Evolutionary conservation across 2,797 vertebrate genomes (phyloP), one percentile per base, ranked within the genome.

Genomic region (Semaprochilodus insignis): DNA sequence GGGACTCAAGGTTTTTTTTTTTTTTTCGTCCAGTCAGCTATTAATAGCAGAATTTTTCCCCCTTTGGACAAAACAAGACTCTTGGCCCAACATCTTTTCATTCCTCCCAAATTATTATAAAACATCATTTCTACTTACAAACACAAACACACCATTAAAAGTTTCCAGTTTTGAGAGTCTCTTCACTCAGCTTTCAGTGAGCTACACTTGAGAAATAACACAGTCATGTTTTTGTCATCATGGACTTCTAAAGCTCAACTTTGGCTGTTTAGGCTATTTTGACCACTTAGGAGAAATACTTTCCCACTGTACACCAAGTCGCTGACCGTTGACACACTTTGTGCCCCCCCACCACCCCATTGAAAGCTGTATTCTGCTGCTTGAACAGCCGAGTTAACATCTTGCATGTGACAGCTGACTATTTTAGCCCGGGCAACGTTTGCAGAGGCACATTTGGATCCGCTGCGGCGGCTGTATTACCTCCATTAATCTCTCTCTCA

Each of bases 401-500:
- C 82, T 85, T 86, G 87, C 87, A 89, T 90, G 80, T 86, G 78
- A 88, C 81, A 83, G 82, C 74, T 79, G 79, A 65, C 81, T 87
- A 82, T 86, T 85, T 89, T 80, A 83, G 80, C 79, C 51, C 23
- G 36, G 66, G 81, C 73, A 75, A 77, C 87, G 57, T 90, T 75
- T 73, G 81, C 81, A 34, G 77, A 78, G 85, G 86, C 84, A 84
- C 76, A 87, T 66, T 89, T 80, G 85, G 83, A 88, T 87, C 83
- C 83, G 70, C 67, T 84, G 82, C 83, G 81, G 81, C 81, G 23
- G 82, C 80, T 82, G 81, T 81, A 87, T 87, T 85, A 83, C 83
- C 81, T 88, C 88, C 86, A 91, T 92, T 89, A 88, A 87, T 80
- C 87, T 87, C 83, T 77, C 59, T 85, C 74, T 82, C 87, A 87